Conservation (phyloP, 2,888 invertebrate species). For the Scaptomyza tumidula region DNA sequence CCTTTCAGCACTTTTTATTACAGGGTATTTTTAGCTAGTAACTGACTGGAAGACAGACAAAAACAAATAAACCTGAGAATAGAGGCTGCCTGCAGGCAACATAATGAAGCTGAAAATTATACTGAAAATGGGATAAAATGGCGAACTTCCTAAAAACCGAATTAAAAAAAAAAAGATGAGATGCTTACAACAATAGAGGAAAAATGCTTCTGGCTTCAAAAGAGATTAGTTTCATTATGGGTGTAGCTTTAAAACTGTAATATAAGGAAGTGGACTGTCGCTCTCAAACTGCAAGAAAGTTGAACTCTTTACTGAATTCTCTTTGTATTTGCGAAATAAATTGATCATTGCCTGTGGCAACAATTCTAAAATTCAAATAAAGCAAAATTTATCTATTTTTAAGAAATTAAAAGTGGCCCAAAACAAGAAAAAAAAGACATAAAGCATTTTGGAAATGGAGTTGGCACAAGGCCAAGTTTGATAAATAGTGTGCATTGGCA, state of each 20-base stretch:
- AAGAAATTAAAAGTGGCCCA: too few species aligned
- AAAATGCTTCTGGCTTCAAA: too few species aligned
- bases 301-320: not conserved
- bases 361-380: too few species aligned
- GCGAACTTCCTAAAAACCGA: too few species aligned
- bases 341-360: too few species aligned
- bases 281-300: not conserved
- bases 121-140: not conserved
- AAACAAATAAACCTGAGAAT: not conserved
- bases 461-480: not conserved
- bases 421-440: not conserved
- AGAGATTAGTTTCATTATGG: not conserved
- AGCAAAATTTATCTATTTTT: too few species aligned
- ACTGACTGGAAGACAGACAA: too few species aligned
- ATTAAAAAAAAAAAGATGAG: not conserved
- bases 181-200: too few species aligned
- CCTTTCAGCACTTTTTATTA: not conserved
- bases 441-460: not conserved
- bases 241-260: not conserved
- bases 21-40: constrained; percentile 2
- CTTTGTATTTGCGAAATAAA: not conserved
- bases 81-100: not conserved
- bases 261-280: not conserved
- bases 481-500: not conserved
- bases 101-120: not conserved